Conservation (phyloP, 2,113 vertebrate species). For the Rattus norvegicus region DNA sequence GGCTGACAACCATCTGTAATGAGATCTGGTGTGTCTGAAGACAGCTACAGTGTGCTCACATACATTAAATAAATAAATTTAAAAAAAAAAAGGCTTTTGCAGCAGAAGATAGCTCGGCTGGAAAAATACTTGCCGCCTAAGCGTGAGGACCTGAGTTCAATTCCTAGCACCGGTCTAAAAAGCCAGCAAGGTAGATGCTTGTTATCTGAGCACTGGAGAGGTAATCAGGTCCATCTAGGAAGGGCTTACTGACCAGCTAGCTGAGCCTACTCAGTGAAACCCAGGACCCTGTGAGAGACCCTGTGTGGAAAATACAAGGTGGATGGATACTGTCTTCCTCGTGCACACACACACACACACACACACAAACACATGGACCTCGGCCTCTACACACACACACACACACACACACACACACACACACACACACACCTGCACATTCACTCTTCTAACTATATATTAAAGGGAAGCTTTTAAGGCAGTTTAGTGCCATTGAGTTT, state of each 20-base stretch:
- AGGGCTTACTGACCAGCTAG: background rate
- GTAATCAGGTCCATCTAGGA: no score
- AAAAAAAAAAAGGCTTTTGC: background rate
- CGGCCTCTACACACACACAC: background rate
- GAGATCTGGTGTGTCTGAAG: no score
- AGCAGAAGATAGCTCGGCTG: background rate
- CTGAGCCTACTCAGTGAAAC: background rate
- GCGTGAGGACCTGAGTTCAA: background rate
- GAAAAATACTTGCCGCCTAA: background rate
- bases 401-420: no score
- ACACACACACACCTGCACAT: background rate
- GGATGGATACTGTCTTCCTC: background rate
- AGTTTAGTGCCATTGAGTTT: background rate
- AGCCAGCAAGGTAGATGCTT: background rate
- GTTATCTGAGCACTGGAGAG: background rate
- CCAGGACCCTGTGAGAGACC: background rate
- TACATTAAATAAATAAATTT: no score
- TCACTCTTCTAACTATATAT: background rate
- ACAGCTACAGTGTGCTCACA: no score
- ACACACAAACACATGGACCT: no score
- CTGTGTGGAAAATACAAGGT: background rate
- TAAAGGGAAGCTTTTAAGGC: background rate
- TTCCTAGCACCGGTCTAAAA: background rate
- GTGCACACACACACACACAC: background rate
- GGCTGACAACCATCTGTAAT: no score